Percentiles rank a stretch among this genome's conserved stretches.
phyloP scores from a whole-genome alignment of 2,797 vertebrate genomes.

The Glossophaga mutica region DNA sequence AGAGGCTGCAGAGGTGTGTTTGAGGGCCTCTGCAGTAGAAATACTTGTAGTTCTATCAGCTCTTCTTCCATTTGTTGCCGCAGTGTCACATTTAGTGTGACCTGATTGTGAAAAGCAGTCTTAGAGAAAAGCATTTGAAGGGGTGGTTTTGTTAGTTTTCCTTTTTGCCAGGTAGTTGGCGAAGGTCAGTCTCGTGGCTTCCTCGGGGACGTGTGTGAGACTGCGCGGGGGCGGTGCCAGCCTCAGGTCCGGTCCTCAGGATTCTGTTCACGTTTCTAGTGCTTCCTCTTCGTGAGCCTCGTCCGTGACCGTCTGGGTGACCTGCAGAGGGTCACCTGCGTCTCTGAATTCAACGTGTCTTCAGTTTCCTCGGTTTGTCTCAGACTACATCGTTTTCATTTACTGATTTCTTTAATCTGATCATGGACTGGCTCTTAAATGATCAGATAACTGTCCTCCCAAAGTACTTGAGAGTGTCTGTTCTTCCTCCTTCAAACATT shows the following conservation, averaged over 20 bases:
- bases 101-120: conserved; percentile 6
- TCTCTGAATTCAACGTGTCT: background rate
- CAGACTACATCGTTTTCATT: background rate
- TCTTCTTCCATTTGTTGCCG: background rate
- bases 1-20: background rate
- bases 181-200: background rate
- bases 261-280: conserved; percentile 6
- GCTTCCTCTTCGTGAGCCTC: background rate
- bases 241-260: background rate
- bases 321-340: background rate
- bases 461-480: background rate
- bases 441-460: background rate
- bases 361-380: background rate
- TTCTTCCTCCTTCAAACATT: background rate
- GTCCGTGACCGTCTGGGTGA: background rate
- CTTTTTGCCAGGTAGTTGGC: background rate
- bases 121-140: background rate
- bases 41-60: background rate
- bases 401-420: background rate
- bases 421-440: background rate
- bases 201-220: background rate
- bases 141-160: background rate
- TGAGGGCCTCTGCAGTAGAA: background rate
- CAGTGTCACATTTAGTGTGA: background rate
- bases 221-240: background rate